phyloP scores from a whole-genome alignment of 2,113 vertebrate species.

The Onychostruthus taczanowskii region DNA sequence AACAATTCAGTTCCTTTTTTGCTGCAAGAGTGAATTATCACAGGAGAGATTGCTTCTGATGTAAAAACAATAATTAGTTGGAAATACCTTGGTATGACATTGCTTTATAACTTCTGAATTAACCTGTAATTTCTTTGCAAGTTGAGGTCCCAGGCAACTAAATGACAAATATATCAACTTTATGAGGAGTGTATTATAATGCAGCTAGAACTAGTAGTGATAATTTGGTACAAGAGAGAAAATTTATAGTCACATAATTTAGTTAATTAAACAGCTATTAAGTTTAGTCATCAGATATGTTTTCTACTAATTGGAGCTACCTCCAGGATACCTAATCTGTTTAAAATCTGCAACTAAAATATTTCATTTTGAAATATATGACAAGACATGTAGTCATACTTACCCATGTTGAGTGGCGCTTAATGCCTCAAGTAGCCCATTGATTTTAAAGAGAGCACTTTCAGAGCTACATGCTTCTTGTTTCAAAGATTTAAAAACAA shows the following conservation, averaged over 20 bases:
- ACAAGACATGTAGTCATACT: background rate
- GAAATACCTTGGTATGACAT: background rate
- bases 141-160: background rate
- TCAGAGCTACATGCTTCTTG: background rate
- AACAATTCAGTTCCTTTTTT: background rate
- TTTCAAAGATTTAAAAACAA: background rate
- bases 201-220: background rate
- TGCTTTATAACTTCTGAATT: background rate
- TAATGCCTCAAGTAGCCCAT: background rate
- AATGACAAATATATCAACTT: background rate
- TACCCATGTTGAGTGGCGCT: background rate
- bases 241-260: background rate
- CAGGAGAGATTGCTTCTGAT: background rate
- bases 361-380: background rate
- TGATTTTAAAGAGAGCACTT: background rate
- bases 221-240: background rate
- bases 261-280: background rate
- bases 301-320: background rate
- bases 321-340: background rate
- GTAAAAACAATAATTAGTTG: constrained; percentile 26
- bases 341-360: background rate
- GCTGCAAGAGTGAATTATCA: background rate
- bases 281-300: background rate
- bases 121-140: constrained; percentile 23
- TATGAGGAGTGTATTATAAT: background rate